Conservation (phyloP, 2,888 invertebrate species). For the Troglohyphantes excavatus region DNA sequence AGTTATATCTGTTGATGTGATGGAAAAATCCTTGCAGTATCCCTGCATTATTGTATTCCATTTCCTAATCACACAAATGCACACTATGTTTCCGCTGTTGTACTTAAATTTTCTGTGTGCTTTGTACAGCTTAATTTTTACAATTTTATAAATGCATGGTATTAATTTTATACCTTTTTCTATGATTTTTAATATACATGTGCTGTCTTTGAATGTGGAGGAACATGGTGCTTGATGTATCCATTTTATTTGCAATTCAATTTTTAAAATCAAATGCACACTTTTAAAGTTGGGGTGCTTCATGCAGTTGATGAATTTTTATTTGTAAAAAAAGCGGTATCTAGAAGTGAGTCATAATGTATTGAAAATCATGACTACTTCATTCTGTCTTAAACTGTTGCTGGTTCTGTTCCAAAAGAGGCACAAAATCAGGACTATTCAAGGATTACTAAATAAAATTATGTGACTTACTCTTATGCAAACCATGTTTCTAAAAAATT, state of each 20-base stretch:
- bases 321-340: neutral
- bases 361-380: neutral
- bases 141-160: slow-evolving; percentile 60
- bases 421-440: neutral
- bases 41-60: slow-evolving; percentile 27
- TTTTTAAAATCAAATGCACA: neutral
- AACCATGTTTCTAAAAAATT: neutral
- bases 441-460: neutral
- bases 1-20: slow-evolving; percentile 52
- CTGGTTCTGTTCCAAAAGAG: neutral
- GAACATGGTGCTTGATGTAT: slow-evolving; percentile 70
- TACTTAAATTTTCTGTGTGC: slow-evolving; percentile 76
- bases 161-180: slow-evolving; percentile 68
- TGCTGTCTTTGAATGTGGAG: slow-evolving; percentile 20
- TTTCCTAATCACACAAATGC: slow-evolving; percentile 56
- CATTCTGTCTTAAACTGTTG: neutral
- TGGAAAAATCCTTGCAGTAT: slow-evolving; percentile 43
- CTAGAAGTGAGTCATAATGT: neutral
- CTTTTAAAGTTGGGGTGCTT: neutral
- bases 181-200: slow-evolving; percentile 57
- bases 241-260: slow-evolving; percentile 5
- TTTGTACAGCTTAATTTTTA: slow-evolving; percentile 76
- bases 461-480: neutral
- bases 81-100: slow-evolving; percentile 72
- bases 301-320: neutral